Base-by-base conservation (phyloP, 2,888 invertebrate genomes). In the Omphaloscelis lunosa region DNA sequence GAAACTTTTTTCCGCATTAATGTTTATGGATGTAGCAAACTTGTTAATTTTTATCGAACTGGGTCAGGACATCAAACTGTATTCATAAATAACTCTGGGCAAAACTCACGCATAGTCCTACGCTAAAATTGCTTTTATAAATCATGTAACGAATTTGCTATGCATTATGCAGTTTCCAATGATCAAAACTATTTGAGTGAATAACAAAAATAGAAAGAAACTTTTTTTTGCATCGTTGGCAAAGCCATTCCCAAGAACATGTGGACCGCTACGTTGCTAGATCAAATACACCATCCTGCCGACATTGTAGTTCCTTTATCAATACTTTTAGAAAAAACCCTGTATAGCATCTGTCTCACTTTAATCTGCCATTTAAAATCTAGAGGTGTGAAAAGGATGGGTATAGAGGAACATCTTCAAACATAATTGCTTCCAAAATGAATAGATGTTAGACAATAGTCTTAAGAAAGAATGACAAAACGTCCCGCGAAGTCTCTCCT, bases 201-300 rank as follows among this genome's bases (percentile, higher is more conserved):
- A 72, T 61, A 83, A 90, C 82, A 92, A 90, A 85, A 90, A 88
- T 84, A 92, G 90, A 93, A 88, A 93, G 91, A 94, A 93, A 91
- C 89, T 91, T 96, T 96, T 96, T 96, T 96, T 95, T 95, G 96
- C 96, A 96, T 94, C 93, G 92, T 93, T 94, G 93, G 93, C 94
- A 90, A 95, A 94, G 95, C 95, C 90, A 95, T 96, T 96, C 96
- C 95, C 95, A 94, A 94, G 95, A 96, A 95, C 96, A 96, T 96
- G 95, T 96, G 96, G 95, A 95, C 94, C 95, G 96, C 96, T 96
- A 95, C 95, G 95, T 95, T 93, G 95, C 94, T 95, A 95, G 96
- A 95, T 96, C 95, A 96, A 96, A 96, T 94, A 96, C 95, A 95
- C 95, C 95, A 95, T 96, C 95, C 95, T 95, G 95, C 94, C 94